Base-by-base conservation (phyloP, 2,888 invertebrate species). In the Xestia xanthographa region DNA sequence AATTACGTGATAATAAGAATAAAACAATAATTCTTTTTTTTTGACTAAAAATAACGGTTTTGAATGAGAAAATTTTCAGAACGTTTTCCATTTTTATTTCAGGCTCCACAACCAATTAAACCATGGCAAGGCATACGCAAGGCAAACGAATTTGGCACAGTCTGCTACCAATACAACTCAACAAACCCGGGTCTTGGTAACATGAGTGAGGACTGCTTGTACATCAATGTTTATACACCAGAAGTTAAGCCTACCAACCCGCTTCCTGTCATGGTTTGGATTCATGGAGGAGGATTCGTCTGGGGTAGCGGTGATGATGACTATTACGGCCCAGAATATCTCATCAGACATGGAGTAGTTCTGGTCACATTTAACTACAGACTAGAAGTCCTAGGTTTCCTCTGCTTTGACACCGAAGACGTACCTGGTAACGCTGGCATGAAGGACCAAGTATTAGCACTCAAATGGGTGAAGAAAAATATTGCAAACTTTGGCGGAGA, bases 391-490 rank as follows among this genome's bases (percentile, higher is more conserved):
- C 87, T 96, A 0, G 96, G 96, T 2, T 96, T 95, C 62, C 92
- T 96, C 0, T 92, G 92, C 9, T 86, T 96, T 0, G 92, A 94
- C n/a, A 94, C 93, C 0, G 88, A 92, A 84, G 95, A 96, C 0
- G 89, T 95, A 2, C 95, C 96, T 0, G 96, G 96, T 0, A 96
- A 96, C 56, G 95, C 95, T 26, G 96, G 95, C 2, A 93, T 96
- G 92, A 96, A 96, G 86, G 96, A 96, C 77, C 96, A 96, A 91
- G 95, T 95, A 0, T 91, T 92, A 17, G 96, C 95, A 0, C 87
- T 96, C 0, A 91, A 86, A 75, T 96, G 96, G 96, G 92, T 95
- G 0, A 91, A 93, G 66, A 90, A 90, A 20, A 96, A 96, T 76
- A 95, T 96, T 29, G 80, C 70, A 0, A 84, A 86, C 34, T 96